Base-by-base conservation (phyloP, 1,140 invertebrate genomes). In the Pachypsylla venusta region DNA sequence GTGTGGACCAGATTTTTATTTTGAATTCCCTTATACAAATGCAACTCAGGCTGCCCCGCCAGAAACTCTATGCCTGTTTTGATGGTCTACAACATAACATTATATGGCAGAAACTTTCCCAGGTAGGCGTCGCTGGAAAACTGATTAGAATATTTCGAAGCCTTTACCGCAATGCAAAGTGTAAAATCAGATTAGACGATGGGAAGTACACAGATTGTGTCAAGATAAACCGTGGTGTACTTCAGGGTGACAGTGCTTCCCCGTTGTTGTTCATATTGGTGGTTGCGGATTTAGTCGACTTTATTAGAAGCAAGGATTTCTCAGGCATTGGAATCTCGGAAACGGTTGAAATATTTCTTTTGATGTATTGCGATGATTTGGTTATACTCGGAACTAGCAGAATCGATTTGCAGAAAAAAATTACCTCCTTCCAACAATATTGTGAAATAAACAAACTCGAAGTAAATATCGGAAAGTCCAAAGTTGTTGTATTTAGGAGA, bases 1-100 rank as follows among this genome's bases (percentile, higher is more conserved):
- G 63, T 19, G 62, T 63, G 2, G 64, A 68, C 7, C 64, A 65
- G 40, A 61, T 67, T 0, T 67, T 65, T 53, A 48, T 62, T 10
- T 25, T 69, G 1, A 61, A 58, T 25, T 42, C 60, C 10, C 30
- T 60, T 5, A 58, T 66, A 24, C 63, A 66, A 35, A 53, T 54
- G 13, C 53, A 59, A 42, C 13, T 66, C 0, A 59, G 53, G 30
- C n/a, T 10, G 7, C 7, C 7, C 7, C 7, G n/a, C 7, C 30
- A 35, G n/a, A 35, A 35, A 35, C 30, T 35, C n/a, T 35, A 35
- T n/a, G n/a, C 30, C 30, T 35, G 30, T n/a, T 35, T 35, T 35
- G 30, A 35, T 35, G 7, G 7, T 10, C n/a, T 35, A n/a, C 7
- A n/a, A 7, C 30, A 35, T 35, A 35, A n/a, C 7, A 35, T 35